phyloP scores from a whole-genome alignment of 2,113 vertebrate genomes.

The Pterocles orientalis region DNA sequence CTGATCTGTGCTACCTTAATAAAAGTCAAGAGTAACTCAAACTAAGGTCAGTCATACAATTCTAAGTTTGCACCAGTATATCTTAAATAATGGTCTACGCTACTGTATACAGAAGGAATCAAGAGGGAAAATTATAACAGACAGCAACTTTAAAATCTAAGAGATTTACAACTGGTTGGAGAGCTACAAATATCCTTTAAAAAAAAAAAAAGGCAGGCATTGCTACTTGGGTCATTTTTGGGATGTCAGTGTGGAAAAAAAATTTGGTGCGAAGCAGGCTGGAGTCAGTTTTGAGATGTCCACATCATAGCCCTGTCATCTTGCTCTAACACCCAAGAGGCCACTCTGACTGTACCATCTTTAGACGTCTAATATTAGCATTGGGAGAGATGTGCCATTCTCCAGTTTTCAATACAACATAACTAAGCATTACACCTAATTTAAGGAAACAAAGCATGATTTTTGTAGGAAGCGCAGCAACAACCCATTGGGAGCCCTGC shows the following conservation, averaged over 20 bases:
- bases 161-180: not conserved
- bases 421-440: not conserved
- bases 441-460: not conserved
- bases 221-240: not conserved
- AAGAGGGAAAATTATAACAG: not conserved
- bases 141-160: not conserved
- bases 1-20: conserved; percentile 72
- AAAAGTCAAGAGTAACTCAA: not conserved
- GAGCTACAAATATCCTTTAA: not conserved
- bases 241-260: not conserved
- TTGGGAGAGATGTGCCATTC: not conserved
- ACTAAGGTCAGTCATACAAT: not conserved
- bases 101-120: not conserved
- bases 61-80: not conserved
- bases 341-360: not conserved
- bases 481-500: not conserved
- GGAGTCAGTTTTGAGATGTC: not conserved
- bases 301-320: not conserved
- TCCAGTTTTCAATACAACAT: not conserved
- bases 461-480: not conserved
- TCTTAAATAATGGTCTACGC: not conserved
- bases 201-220: not conserved
- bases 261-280: not conserved
- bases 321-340: not conserved
- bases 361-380: not conserved